Base-by-base conservation (phyloP, 2,888 invertebrate species). In the Chorisops tibialis region DNA sequence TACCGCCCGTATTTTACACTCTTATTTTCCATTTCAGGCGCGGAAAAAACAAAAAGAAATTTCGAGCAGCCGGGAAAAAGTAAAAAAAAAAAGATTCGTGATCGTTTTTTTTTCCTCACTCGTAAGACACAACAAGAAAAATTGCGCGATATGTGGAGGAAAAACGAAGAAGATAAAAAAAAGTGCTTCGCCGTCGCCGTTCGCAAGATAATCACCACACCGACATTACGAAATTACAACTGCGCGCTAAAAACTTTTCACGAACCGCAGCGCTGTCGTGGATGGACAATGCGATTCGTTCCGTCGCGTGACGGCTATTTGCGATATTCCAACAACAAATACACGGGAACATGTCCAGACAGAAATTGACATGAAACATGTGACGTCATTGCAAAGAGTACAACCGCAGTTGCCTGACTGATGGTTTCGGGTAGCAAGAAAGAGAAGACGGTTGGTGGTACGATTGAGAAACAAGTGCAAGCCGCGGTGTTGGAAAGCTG, bases 91-190 rank as follows among this genome's bases (percentile, higher is more conserved):
- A 18, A 14, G 18, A 45, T 11, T 16, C 12, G 16, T 11, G 19
- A 21, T 39, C 5, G 22, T 43, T 56, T 18, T 19, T 24, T 18
- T 54, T 54, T 54, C 19, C 39, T 35, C 51, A 51, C 51, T 54
- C n/a, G 41, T 19, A 18, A 19, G 56, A 56, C 45, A 56, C 56
- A 56, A 56, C 12, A 56, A 45, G 56, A 56, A 45, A 56, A 56
- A 45, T 35, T 45, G 56, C 56, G 45, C 56, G 56, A 56, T 56
- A 24, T 35, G 56, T 18, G 43, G 21, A 35, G 24, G 24, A 48
- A 35, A 50, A 24, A 30, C 30, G 30, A 39, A 39, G 52, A 52
- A 39, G n/a, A n/a, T n/a, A n/a, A 52, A 39, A 39, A 52, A 39
- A 39, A 39, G 11, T 41, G n/a, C n/a, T n/a, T n/a, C n/a, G n/a